Evolutionary conservation across 2,888 invertebrate genomes (phyloP), one percentile per base, ranked within the genome.

Genomic region (Polydrusus cervinus): DNA sequence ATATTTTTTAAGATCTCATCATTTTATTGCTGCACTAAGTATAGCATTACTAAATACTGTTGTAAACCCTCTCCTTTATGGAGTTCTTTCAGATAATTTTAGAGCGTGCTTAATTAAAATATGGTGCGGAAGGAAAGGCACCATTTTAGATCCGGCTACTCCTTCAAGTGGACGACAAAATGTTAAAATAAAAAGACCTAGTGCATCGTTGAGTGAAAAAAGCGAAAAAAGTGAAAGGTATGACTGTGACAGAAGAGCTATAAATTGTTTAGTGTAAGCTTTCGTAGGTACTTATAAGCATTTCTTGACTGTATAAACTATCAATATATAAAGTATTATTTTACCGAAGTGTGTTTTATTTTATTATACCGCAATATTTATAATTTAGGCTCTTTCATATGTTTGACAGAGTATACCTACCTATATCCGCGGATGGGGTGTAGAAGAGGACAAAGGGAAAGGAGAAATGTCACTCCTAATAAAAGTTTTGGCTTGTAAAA

Each of bases 61-160:
- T 11, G 87, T 90, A 30, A 90, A 90, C 84, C 90, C 90, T 1
- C 81, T 90, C 7, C 85, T 90, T 8, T 90, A 90, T 80, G 90
- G 90, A 1, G 87, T 89, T 9, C 85, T 90, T 43, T 89, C 90
- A 0, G 90, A 90, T 80, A 90, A 89, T 81, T 89, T 90, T 81
- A 85, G 89, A 6, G 83, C 86, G 10, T 88, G 88, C 76, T 85
- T 89, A 62, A 78, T 85, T 1, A 86, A 87, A 69, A 83, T 89
- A 74, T 89, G 88, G 86, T 85, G 83, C 45, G 61, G 71, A 16
- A 68, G 66, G 1, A 70, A 49, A 9, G 71, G 73, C 9, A 75
- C 75, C n/a, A 47, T 77, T 25, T 38, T 69, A 34, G 76, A 76
- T 43, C 66, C 72, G 16, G 80, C 81, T 7, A 84, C 84, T 0